Percentiles rank a stretch among this genome's conserved stretches.
These are phyloP conservation scores for Centruroides vittatus DNA, from an alignment of 1,140 invertebrate species.

Conservation along the genomic window DNA sequence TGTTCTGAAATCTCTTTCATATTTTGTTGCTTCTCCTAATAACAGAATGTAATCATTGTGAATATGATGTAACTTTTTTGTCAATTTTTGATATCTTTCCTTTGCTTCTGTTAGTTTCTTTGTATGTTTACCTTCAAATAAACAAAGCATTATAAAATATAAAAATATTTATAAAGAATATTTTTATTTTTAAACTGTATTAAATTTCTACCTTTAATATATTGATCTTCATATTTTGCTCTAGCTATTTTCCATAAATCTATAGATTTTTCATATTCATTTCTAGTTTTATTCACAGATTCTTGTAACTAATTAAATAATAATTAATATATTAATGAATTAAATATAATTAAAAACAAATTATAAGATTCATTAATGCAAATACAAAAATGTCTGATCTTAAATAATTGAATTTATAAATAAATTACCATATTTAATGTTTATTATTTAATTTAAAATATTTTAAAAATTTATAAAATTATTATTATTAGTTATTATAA, in stretches of 20 bases:
- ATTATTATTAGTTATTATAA: too few relatives aligned
- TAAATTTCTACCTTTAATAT: conserved; percentile 12
- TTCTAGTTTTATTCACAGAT: conserved; percentile 27
- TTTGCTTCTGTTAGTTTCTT: conserved; percentile 58
- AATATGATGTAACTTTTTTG: conserved; percentile 67
- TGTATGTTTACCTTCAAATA: conserved; percentile 21
- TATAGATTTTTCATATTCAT: conserved; percentile 30
- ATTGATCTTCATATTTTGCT: conserved; percentile 31
- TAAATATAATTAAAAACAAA: too few relatives aligned
- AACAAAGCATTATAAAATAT: neutral
- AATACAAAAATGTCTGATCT: too few relatives aligned
- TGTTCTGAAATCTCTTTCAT: conserved; percentile 67
- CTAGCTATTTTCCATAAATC: conserved; percentile 29
- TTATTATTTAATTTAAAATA: too few relatives aligned
- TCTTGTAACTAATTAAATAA: conserved; percentile 28
- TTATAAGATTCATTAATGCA: too few relatives aligned
- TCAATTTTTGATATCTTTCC: conserved; percentile 78
- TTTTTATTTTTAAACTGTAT: neutral
- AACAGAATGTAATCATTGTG: conserved; percentile 89
- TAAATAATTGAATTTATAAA: too few relatives aligned
- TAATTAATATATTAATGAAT: conserved; percentile 2
- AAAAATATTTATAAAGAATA: neutral
- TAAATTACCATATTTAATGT: too few relatives aligned
- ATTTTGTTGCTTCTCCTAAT: conserved; percentile 72
- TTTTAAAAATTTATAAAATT: too few relatives aligned